phyloP scores from a whole-genome alignment of 1,140 invertebrate genomes.

The Bradysia coprophila region DNA sequence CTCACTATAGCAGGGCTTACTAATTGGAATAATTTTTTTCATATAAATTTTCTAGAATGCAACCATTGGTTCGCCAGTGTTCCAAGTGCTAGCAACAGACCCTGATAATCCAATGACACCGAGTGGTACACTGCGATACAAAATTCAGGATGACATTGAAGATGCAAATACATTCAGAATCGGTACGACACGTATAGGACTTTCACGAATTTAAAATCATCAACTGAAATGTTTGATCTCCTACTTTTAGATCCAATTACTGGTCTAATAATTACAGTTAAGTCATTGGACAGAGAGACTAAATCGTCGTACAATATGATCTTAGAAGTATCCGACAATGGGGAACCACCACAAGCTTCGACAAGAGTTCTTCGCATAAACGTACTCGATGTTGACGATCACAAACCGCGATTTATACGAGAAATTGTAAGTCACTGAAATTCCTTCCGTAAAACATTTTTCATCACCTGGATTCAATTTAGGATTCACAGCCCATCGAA shows the following conservation, averaged over 20 bases:
- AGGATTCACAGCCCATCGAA: conserved; percentile 44
- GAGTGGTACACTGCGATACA: conserved; percentile 52
- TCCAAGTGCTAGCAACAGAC: conserved; percentile 58
- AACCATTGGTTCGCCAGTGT: conserved; percentile 50
- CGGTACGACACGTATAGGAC: conserved; percentile 19
- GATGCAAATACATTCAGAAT: conserved; percentile 47
- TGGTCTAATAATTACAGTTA: conserved; percentile 51
- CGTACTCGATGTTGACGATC: conserved; percentile 61
- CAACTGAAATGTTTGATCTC: too few species aligned
- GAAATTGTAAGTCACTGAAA: conserved; percentile 32
- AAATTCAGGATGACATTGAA: conserved; percentile 45
- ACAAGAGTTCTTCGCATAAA: conserved; percentile 46
- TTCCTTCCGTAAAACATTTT: background rate
- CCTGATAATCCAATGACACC: conserved; percentile 56
- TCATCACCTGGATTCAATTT: conserved; percentile 6
- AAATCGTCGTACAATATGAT: conserved; percentile 55
- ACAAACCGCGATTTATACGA: conserved; percentile 51
- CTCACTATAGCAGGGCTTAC: background rate
- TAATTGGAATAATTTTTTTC: conserved; percentile 4
- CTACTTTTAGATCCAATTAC: conserved; percentile 33
- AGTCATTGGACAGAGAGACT: conserved; percentile 47
- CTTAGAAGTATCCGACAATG: conserved; percentile 51
- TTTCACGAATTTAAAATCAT: too few species aligned
- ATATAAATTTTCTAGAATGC: conserved; percentile 40
- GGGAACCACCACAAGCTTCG: conserved; percentile 52